phyloP scores from a whole-genome alignment of 2,797 vertebrate genomes.

The Helostoma temminkii region DNA sequence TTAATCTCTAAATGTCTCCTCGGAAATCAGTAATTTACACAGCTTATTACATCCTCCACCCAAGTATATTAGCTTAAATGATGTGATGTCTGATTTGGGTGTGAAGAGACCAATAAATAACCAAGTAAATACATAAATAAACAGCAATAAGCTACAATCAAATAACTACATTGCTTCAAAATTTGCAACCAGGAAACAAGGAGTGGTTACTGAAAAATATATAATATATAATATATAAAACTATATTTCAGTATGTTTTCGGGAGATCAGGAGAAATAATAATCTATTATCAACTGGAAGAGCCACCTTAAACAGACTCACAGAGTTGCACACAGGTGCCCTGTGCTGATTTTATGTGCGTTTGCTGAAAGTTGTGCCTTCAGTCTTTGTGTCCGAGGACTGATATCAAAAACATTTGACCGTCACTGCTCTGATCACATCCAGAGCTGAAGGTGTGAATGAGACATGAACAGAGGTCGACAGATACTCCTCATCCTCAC shows the following conservation, averaged over 20 bases:
- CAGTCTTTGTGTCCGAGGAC: too few species aligned
- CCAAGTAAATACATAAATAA: background rate
- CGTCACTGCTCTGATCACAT: too few species aligned
- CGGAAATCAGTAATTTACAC: background rate
- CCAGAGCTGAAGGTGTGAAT: background rate
- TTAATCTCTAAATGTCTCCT: constrained; percentile 56
- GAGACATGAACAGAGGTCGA: background rate
- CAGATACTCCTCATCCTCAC: background rate
- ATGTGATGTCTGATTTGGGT: constrained; percentile 23
- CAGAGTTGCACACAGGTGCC: too few species aligned
- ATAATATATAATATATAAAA: too few species aligned
- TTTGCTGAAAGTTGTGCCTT: too few species aligned
- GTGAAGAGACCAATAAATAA: too few species aligned
- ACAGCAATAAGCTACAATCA: background rate
- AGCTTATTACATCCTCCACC: constrained; percentile 10
- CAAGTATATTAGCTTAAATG: constrained; percentile 17
- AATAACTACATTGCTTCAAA: background rate
- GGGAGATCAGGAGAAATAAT: too few species aligned
- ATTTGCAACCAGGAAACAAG: background rate
- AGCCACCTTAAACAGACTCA: too few species aligned
- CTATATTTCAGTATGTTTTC: too few species aligned
- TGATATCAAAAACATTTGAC: too few species aligned
- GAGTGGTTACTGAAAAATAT: background rate
- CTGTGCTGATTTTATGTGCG: too few species aligned
- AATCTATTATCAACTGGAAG: too few species aligned